These are phyloP conservation scores for Pemphredon lugubris DNA, from an alignment of 2,888 invertebrate species.

Conservation along the genomic window DNA sequence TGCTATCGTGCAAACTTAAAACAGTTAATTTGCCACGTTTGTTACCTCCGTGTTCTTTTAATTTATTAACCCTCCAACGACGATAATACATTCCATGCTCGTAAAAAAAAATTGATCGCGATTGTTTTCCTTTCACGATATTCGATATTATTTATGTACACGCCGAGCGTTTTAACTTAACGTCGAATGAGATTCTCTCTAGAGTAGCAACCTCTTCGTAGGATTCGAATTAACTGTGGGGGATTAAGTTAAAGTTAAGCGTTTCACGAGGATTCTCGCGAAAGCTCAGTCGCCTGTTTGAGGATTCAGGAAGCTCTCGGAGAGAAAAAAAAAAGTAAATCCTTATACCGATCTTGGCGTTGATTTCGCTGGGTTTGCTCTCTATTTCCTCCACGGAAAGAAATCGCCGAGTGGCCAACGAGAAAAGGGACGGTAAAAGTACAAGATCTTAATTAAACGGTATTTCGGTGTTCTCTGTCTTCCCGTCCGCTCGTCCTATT, in stretches of 20 bases:
- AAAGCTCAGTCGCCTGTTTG: conserved; percentile 38
- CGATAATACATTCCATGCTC: too few species aligned
- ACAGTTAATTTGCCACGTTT: too few species aligned
- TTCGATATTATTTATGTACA: too few species aligned
- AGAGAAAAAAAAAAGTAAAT: conserved; percentile 41
- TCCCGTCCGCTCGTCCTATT: background rate
- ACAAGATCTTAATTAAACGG: conserved; percentile 55
- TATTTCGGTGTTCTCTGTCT: conserved; percentile 17
- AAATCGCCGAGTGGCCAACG: conserved; percentile 19
- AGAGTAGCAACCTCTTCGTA: too few species aligned
- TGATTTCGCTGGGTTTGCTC: conserved; percentile 24
- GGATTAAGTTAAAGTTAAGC: conserved; percentile 55
- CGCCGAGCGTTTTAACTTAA: too few species aligned
- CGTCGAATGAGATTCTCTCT: too few species aligned
- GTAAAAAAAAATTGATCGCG: too few species aligned
- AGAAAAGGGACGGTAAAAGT: conserved; percentile 41
- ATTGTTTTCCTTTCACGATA: too few species aligned
- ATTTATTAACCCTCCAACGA: too few species aligned
- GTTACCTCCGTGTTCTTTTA: too few species aligned
- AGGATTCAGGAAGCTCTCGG: conserved; percentile 43
- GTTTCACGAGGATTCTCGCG: conserved; percentile 29
- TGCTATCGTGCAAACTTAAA: too few species aligned
- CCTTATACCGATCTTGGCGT: conserved; percentile 39
- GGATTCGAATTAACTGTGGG: conserved; percentile 46
- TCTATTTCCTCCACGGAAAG: conserved; percentile 19